A percentile compares a stretch with the other conserved stretches of the same genome.
phyloP scores from a whole-genome alignment of 2,888 invertebrate species.

The Clusia tigrina region DNA sequence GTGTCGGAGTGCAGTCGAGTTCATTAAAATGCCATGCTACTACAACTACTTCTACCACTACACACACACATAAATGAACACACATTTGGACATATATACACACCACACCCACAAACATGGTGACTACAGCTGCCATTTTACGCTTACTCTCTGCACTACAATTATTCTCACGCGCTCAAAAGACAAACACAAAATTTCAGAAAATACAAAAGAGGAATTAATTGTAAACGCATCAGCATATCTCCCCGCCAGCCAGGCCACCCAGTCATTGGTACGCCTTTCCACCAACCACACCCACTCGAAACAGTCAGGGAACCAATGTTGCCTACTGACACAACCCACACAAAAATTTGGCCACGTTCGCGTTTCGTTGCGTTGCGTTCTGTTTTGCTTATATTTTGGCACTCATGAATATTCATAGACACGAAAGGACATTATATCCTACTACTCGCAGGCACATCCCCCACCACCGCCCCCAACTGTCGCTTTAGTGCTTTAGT shows the following conservation, averaged over 20 bases:
- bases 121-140: not conserved
- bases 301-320: not conserved
- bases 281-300: constrained; percentile 15
- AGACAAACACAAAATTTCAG: constrained; percentile 8
- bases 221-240: constrained; percentile 35
- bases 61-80: constrained; percentile 1
- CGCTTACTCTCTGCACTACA: not conserved
- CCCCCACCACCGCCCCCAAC: constrained; percentile 20
- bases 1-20: constrained; percentile 2
- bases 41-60: not conserved
- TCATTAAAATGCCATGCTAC: constrained; percentile 19
- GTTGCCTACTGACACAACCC: constrained; percentile 9
- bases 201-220: constrained; percentile 42
- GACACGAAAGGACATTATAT: constrained; percentile 53
- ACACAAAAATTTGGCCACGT: constrained; percentile 30
- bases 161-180: constrained; percentile 12
- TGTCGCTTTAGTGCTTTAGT: not conserved
- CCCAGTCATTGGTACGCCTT: constrained; percentile 17
- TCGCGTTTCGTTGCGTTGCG: constrained; percentile 48
- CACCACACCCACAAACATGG: not conserved
- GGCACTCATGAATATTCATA: constrained; percentile 62
- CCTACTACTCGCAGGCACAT: constrained; percentile 5
- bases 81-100: not conserved
- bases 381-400: constrained; percentile 43
- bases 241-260: constrained; percentile 8